Evolutionary conservation across 2,888 invertebrate species (phyloP).

Genomic region (Calameuta filiformis): DNA sequence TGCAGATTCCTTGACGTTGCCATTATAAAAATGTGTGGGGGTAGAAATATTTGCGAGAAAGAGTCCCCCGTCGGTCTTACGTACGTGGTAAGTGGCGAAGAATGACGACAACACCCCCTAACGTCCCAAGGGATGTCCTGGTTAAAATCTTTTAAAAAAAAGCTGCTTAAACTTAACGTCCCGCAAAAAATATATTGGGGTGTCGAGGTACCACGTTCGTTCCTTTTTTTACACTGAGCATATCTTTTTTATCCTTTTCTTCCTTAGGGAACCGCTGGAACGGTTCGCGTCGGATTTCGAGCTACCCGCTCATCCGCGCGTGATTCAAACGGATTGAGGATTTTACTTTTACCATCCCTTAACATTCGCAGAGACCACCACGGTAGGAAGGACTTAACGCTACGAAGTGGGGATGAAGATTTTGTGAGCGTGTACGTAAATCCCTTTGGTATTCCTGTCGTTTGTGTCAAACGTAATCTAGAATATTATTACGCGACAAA

Average conservation of each 20-base stretch:
- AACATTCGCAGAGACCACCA: not conserved
- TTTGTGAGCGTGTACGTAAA: conserved; percentile 4
- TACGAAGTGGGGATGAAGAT: conserved; percentile 17
- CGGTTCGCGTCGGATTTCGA: conserved; percentile 38
- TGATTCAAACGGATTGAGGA: conserved; percentile 55
- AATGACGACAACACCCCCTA: not conserved
- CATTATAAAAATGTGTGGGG: not conserved
- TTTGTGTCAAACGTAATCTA: not conserved
- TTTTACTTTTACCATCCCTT: conserved; percentile 40
- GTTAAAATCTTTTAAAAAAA: conserved; percentile 53
- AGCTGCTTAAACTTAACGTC: conserved; percentile 58
- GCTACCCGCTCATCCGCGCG: conserved; percentile 49
- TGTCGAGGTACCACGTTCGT: conserved; percentile 5
- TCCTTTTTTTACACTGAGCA: conserved; percentile 31
- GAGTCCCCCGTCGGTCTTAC: not conserved
- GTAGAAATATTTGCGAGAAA: not conserved
- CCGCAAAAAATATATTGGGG: conserved; percentile 23
- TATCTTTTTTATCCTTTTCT: conserved; percentile 32
- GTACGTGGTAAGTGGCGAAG: not conserved
- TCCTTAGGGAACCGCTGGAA: conserved; percentile 25
- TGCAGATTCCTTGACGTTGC: not conserved
- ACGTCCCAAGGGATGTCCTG: conserved; percentile 54
- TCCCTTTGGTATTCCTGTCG: not conserved
- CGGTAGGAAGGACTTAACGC: not conserved
- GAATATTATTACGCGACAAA: not conserved